A percentile compares a stretch with the other conserved stretches of the same genome.
These are phyloP conservation scores for Suncus etruscus DNA, from an alignment of 2,113 vertebrate genomes.

Conservation along the genomic window DNA sequence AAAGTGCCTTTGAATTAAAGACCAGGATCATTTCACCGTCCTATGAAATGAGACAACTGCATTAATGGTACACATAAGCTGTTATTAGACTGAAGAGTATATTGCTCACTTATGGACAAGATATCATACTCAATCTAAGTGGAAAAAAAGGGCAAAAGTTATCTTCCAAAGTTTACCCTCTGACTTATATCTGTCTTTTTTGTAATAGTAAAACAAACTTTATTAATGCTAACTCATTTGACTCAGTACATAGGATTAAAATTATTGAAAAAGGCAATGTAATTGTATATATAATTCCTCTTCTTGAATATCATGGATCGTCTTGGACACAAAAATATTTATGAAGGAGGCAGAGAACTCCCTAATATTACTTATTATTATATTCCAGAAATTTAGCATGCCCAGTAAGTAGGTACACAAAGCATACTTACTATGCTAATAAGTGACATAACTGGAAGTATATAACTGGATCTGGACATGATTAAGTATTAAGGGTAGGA, in stretches of 20 bases:
- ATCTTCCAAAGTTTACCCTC: background rate
- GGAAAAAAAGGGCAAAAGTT: slow-evolving; percentile 31
- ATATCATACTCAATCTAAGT: slow-evolving; percentile 1
- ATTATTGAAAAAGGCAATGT: slow-evolving; percentile 39
- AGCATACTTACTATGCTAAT: slow-evolving; percentile 65
- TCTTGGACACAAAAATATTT: slow-evolving; percentile 43
- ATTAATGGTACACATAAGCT: background rate
- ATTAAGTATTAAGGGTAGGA: slow-evolving; percentile 40
- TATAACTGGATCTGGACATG: slow-evolving; percentile 40
- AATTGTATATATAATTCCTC: background rate
- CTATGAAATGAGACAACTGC: slow-evolving; percentile 7
- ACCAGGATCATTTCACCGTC: background rate
- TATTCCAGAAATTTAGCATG: slow-evolving; percentile 35
- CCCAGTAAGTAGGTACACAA: background rate
- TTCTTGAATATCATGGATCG: background rate
- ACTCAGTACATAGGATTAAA: slow-evolving; percentile 63
- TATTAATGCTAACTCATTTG: slow-evolving; percentile 13
- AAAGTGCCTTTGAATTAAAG: slow-evolving; percentile 13
- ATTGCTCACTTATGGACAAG: background rate
- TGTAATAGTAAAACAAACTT: background rate
- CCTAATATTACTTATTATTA: slow-evolving; percentile 36
- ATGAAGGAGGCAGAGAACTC: slow-evolving; percentile 9
- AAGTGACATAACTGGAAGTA: slow-evolving; percentile 61
- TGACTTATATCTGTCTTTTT: background rate
- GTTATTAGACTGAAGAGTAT: slow-evolving; percentile 3